phyloP scores from a whole-genome alignment of 2,888 invertebrate genomes.

The Napeogenes inachia region DNA sequence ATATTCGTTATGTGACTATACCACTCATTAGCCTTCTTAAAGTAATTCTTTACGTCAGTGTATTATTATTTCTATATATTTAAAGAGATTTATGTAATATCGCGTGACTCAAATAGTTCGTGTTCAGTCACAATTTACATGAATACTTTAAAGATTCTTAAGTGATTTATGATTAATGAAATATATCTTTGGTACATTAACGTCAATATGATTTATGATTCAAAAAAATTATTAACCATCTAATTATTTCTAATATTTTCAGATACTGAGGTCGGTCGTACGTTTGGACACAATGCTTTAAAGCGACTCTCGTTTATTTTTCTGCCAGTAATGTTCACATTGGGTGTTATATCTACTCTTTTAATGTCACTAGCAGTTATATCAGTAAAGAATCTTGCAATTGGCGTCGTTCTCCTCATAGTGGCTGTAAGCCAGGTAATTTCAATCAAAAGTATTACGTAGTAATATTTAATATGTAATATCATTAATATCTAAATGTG shows the following conservation, averaged over 20 bases:
- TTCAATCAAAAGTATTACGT: background rate
- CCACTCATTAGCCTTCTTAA: too few relatives aligned
- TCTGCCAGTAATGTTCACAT: conserved; percentile 85
- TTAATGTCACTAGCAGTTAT: conserved; percentile 83
- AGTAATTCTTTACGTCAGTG: too few relatives aligned
- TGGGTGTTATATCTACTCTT: conserved; percentile 85
- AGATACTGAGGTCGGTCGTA: conserved; percentile 77
- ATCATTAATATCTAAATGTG: background rate
- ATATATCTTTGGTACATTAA: too few relatives aligned
- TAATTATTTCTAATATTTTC: conserved; percentile 29
- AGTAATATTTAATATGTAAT: background rate
- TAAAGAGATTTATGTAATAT: too few relatives aligned
- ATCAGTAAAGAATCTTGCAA: conserved; percentile 84
- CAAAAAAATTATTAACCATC: background rate
- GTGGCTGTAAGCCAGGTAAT: conserved; percentile 78
- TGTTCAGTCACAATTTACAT: conserved; percentile 11
- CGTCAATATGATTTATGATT: background rate
- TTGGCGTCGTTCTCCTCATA: conserved; percentile 81
- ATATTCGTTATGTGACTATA: too few relatives aligned
- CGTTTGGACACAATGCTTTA: conserved; percentile 84
- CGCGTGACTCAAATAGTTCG: conserved; percentile 2
- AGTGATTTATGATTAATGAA: too few relatives aligned
- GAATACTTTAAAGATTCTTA: background rate
- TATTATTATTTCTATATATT: too few relatives aligned
- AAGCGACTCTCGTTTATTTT: conserved; percentile 83